Base-by-base conservation (phyloP, 1,140 invertebrate genomes). In the Aricia agestis region DNA sequence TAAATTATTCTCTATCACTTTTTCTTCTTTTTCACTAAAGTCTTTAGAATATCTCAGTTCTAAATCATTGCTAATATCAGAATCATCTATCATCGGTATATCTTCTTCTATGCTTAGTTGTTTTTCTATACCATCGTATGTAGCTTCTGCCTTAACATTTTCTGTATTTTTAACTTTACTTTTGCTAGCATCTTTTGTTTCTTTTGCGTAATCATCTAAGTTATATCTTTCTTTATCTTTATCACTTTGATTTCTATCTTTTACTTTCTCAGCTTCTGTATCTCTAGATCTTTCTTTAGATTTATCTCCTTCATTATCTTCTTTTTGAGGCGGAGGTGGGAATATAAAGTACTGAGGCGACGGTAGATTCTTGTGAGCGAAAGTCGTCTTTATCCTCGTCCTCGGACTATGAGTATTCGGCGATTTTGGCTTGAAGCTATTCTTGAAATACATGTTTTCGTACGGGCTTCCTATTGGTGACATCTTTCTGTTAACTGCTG, bases 351-450 rank as follows among this genome's bases (percentile, higher is more conserved):
- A 92, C 72, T 92, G 92, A 18, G 92, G 92, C 57, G 86, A 85
- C 18, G 82, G 78, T 18, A 87, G 70, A 78, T 91, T 92, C 78
- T 91, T 92, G 76, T 92, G 90, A 10, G 92, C 87, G 58, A 90
- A 92, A 19, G 81, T 89, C 1, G 94, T 95, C 79, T 94, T 94
- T 57, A 95, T 95, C 81, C 94, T 89, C 19, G 94, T 95, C 73
- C 95, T 89, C 11, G 92, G 92, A 68, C 92, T 92, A 77, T 92
- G 87, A 0, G 91, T 89, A 70, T 87, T 92, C 1, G 94, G 94
- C 5, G 93, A 93, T 73, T 92, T 92, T 10, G 93, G 93, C 76
- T 92, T 92, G 36, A 90, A 76, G 69, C 86, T 83, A 71, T 89
- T 85, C 82, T 86, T 82, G 63, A 78, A 82, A 41, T 90, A 91